Evolutionary conservation across 2,888 invertebrate genomes (phyloP).

Genomic region (Cephus pulcher): DNA sequence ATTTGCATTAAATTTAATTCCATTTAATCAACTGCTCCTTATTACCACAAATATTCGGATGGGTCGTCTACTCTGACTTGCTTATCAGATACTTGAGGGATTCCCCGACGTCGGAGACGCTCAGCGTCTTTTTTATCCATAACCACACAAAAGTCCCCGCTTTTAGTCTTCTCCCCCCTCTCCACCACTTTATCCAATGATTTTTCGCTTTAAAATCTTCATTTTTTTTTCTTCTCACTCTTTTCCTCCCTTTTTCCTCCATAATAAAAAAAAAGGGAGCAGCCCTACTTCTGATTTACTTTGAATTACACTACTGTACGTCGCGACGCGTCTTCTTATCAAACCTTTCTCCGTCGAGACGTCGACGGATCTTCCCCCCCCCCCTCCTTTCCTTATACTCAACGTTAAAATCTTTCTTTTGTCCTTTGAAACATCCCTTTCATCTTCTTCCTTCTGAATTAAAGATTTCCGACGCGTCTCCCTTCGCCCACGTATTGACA

Average conservation of each 20-base stretch:
- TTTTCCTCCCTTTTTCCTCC: constrained; percentile 2
- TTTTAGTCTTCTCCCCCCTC: neutral
- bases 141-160: neutral
- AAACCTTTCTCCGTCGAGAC: neutral
- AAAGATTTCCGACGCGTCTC: neutral
- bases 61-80: neutral
- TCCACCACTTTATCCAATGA: neutral
- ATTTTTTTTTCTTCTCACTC: constrained; percentile 6
- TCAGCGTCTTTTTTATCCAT: neutral
- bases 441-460: neutral
- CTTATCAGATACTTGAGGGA: neutral
- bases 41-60: neutral
- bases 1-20: neutral
- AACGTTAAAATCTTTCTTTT: neutral
- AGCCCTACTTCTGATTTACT: no score
- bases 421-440: neutral
- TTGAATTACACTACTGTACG: neutral
- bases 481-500: neutral
- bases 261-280: neutral
- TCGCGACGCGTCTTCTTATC: neutral
- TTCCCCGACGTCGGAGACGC: neutral
- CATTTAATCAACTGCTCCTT: neutral
- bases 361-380: neutral
- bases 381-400: neutral
- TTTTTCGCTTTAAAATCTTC: neutral